phyloP scores from a whole-genome alignment of 1,140 invertebrate genomes.

The Oryzaephilus surinamensis region DNA sequence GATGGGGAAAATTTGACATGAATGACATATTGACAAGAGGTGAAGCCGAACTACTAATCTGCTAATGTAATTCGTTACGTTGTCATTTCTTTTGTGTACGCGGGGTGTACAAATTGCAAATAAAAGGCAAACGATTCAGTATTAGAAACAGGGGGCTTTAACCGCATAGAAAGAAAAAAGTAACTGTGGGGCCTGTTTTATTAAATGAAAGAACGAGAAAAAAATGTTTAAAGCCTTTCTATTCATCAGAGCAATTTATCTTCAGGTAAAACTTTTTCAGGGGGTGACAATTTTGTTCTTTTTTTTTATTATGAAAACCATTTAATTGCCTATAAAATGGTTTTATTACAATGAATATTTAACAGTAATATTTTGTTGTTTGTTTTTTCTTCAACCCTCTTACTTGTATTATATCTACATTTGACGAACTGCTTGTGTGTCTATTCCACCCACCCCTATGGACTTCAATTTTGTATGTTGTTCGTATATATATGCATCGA shows the following conservation, averaged over 20 bases:
- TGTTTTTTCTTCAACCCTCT: too few relatives aligned
- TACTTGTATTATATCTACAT: too few relatives aligned
- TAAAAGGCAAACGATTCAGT: conserved; percentile 23
- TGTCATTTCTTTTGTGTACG: conserved; percentile 24
- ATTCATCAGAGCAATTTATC: too few relatives aligned
- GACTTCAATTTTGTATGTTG: conserved; percentile 34
- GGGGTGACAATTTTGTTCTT: too few relatives aligned
- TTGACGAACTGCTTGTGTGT: too few relatives aligned
- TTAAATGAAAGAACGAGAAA: too few relatives aligned
- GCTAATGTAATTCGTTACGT: conserved; percentile 29
- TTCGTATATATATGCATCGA: conserved; percentile 27
- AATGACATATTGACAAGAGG: conserved; percentile 21
- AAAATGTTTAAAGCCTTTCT: too few relatives aligned
- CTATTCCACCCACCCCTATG: conserved; percentile 27
- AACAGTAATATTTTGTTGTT: too few relatives aligned
- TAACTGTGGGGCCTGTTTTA: conserved; percentile 3
- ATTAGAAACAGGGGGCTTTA: conserved; percentile 18
- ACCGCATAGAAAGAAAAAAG: conserved; percentile 5
- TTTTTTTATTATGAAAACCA: too few relatives aligned
- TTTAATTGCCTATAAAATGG: too few relatives aligned
- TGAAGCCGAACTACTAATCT: conserved; percentile 26
- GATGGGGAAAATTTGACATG: background rate
- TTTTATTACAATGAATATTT: too few relatives aligned
- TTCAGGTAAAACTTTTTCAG: too few relatives aligned
- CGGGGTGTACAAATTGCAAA: conserved; percentile 20